Base-by-base conservation (phyloP, 2,797 vertebrate species). In the Furcifer pardalis region DNA sequence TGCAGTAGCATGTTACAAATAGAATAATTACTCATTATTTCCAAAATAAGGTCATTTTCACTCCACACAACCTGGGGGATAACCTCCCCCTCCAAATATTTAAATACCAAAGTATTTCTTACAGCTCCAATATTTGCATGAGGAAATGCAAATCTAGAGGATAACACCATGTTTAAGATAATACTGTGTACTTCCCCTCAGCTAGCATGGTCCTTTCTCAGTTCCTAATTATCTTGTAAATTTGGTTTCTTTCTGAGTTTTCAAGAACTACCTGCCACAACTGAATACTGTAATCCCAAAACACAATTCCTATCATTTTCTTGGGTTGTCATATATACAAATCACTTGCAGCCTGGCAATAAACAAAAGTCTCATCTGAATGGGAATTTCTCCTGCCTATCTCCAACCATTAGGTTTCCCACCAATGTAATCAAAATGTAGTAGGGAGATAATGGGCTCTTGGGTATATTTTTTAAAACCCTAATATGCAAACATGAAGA, bases 211-310 rank as follows among this genome's bases (percentile, higher is more conserved):
- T n/a, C 8, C 49, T 60, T 59, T 81, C 15, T 68, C 25, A 5
- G 71, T 68, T 81, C 79, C 52, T 46, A 8, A 44, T 44, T 59
- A 27, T 71, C 52, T n/a, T 56, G 44, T 62, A 49, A n/a, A 40
- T 65, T 81, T 68, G 49, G 49, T 85, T 85, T 85, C 62, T 68
- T 76, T 49, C 65, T 68, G n/a, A 7, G 37, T 42, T 81, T 85
- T 59, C 56, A 37, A 75, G 40, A 3, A 17, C 35, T 59, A 19
- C 30, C 49, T 81, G 40, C 44, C 63, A 15, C 21, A 27, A 7
- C 30, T 79, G 25, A 73, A 15, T 56, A n/a, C n/a, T n/a, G n/a
- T n/a, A 21, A 42, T 7, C 59, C 9, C 35, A 15, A 17, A 12
- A 68, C 25, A 44, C 8, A 49, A 79, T 35, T 32, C 12, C 21